A percentile compares a stretch with the other conserved stretches of the same genome.
phyloP scores from a whole-genome alignment of 2,888 invertebrate species.

The Gymnocheta viridis region DNA sequence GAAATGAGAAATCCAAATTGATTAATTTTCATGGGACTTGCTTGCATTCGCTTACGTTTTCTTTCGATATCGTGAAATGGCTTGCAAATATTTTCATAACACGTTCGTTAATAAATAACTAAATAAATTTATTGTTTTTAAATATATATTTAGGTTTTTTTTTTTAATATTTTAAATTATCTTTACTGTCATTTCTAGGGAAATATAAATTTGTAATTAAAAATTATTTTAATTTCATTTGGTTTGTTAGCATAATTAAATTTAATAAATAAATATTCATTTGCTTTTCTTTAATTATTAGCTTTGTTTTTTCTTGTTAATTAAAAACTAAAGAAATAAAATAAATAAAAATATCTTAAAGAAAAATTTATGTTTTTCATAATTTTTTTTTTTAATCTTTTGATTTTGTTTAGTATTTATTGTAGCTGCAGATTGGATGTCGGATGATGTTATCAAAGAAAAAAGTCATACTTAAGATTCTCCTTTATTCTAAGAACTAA shows the following conservation, averaged over 20 bases:
- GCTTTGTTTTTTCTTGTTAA: slow-evolving; percentile 6
- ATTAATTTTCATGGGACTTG: no score
- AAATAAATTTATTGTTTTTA: slow-evolving; percentile 25
- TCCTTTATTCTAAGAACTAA: slow-evolving; percentile 33
- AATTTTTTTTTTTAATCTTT: slow-evolving; percentile 18
- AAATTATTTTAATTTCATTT: slow-evolving; percentile 36
- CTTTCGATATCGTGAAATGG: background rate
- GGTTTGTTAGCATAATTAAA: slow-evolving; percentile 55
- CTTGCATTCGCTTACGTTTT: background rate
- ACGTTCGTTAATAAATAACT: slow-evolving; percentile 38
- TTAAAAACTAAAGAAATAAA: background rate
- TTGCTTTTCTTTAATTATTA: slow-evolving; percentile 7
- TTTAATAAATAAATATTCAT: slow-evolving; percentile 31
- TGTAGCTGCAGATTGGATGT: slow-evolving; percentile 24
- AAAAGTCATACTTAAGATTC: slow-evolving; percentile 19
- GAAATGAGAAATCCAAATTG: no score
- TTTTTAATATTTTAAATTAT: background rate
- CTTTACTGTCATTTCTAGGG: background rate
- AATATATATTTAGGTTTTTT: background rate
- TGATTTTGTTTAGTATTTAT: slow-evolving; percentile 26
- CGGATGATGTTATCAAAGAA: background rate
- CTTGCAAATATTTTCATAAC: slow-evolving; percentile 9
- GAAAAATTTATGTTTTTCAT: background rate
- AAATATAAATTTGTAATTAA: background rate
- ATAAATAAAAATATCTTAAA: slow-evolving; percentile 11